Base-by-base conservation (phyloP, 2,888 invertebrate genomes). In the Megalurothrips usitatus region DNA sequence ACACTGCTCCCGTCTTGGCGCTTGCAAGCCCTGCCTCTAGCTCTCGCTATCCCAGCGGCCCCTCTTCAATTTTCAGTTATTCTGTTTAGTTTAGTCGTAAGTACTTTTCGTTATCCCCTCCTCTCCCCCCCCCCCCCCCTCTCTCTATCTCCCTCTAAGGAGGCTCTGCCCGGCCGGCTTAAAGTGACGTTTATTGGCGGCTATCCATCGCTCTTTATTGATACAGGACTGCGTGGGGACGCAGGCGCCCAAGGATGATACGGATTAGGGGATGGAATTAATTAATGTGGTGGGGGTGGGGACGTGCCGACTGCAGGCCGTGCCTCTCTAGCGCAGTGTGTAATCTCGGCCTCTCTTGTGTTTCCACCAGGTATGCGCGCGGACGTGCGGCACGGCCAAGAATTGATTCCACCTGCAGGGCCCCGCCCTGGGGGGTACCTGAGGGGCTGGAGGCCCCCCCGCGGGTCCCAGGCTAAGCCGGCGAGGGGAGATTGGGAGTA, bases 21-120 rank as follows among this genome's bases (percentile, higher is more conserved):
- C 58, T 17, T 17, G 17, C 58, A 17, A 17, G 58, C 14, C 58
- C 58, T 43, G 34, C 58, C n/a, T 14, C 58, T 14, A 17, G 14
- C 58, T n/a, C 58, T 17, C 58, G 19, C 14, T 58, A 17, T 19
- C 14, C 58, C n/a, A n/a, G 58, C 58, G n/a, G 58, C 58, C 17
- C 58, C 58, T 58, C 58, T 58, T 58, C 58, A 58, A 58, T 58
- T 58, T 58, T 58, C 58, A 58, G 58, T 58, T 58, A 58, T 58
- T 58, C 58, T 58, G 58, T 58, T 58, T 58, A 58, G 58, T 58
- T 58, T 58, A 58, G 58, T 58, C 14, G 58, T 58, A 58, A 58
- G 58, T 58, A 58, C 58, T 58, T 17, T n/a, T n/a, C 58, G 34
- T 43, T 43, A 43, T 43, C 6, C 34, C 34, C 52, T n/a, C 52